These are phyloP conservation scores for Myotis pilosus DNA, from an alignment of 2,797 vertebrate species.

Conservation along the genomic window DNA sequence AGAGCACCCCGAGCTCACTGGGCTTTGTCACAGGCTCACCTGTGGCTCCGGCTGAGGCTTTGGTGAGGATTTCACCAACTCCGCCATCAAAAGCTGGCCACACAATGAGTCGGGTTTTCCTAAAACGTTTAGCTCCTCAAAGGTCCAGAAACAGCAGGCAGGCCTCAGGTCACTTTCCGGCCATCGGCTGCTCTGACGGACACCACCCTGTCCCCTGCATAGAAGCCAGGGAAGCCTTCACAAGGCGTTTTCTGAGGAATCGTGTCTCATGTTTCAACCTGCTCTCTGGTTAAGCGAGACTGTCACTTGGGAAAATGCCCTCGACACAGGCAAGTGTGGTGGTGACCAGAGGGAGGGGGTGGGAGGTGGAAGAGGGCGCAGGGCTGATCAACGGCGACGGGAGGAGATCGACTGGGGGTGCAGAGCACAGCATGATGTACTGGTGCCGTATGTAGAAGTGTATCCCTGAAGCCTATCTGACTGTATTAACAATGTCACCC, in stretches of 20 bases:
- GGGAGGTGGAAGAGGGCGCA: rapidly evolving
- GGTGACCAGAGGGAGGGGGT: background rate
- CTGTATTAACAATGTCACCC: background rate
- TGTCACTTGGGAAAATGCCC: background rate
- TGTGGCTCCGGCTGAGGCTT: background rate
- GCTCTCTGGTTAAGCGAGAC: background rate
- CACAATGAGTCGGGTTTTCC: background rate
- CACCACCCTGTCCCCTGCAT: rapidly evolving
- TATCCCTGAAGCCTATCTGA: background rate
- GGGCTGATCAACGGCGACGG: background rate
- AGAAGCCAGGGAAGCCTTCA: background rate
- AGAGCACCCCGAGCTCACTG: background rate
- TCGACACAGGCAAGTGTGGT: background rate
- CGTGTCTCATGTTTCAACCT: rapidly evolving
- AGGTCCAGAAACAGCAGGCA: background rate
- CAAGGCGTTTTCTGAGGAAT: too few relatives aligned
- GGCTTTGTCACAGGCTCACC: background rate
- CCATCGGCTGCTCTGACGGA: slow-evolving; percentile 51
- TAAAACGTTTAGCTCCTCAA: background rate
- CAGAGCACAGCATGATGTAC: background rate
- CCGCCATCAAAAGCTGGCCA: background rate
- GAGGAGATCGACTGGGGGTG: background rate
- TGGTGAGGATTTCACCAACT: background rate
- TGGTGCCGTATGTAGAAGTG: rapidly evolving
- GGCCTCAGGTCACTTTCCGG: slow-evolving; percentile 64